Percentiles rank a stretch among this genome's conserved stretches.
These are phyloP conservation scores for Vimba vimba DNA, from an alignment of 2,113 vertebrate genomes.

Conservation along the genomic window DNA sequence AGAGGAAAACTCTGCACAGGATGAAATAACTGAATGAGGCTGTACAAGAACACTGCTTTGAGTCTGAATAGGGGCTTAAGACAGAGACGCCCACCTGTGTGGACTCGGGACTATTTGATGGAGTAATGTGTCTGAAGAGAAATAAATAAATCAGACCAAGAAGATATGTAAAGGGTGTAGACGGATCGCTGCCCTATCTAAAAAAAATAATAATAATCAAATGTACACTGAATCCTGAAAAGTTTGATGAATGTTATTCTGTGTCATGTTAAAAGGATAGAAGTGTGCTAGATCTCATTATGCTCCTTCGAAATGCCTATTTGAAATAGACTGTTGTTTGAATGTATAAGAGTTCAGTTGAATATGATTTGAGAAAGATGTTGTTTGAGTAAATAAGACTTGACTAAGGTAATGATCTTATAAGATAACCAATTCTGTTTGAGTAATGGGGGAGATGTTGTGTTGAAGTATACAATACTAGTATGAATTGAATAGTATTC, in stretches of 20 bases:
- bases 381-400: not conserved
- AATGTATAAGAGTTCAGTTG: not conserved
- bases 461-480: too few species aligned
- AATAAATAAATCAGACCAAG: not conserved
- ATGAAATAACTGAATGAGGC: too few species aligned
- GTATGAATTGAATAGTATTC: too few species aligned
- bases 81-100: not conserved
- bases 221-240: not conserved
- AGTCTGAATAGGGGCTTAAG: too few species aligned
- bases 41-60: too few species aligned
- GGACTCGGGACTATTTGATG: not conserved
- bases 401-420: not conserved
- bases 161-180: slow-evolving; percentile 2
- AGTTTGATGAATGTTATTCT: not conserved
- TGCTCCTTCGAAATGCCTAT: not conserved
- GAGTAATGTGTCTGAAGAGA: not conserved
- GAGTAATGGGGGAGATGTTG: not conserved
- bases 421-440: not conserved
- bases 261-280: not conserved
- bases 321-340: not conserved
- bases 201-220: not conserved
- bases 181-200: not conserved
- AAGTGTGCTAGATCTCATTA: not conserved
- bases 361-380: not conserved
- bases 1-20: too few species aligned